Evolutionary conservation across 2,113 vertebrate species (phyloP), one percentile per base, ranked within the genome.

Genomic region (Thamnaconus septentrionalis): DNA sequence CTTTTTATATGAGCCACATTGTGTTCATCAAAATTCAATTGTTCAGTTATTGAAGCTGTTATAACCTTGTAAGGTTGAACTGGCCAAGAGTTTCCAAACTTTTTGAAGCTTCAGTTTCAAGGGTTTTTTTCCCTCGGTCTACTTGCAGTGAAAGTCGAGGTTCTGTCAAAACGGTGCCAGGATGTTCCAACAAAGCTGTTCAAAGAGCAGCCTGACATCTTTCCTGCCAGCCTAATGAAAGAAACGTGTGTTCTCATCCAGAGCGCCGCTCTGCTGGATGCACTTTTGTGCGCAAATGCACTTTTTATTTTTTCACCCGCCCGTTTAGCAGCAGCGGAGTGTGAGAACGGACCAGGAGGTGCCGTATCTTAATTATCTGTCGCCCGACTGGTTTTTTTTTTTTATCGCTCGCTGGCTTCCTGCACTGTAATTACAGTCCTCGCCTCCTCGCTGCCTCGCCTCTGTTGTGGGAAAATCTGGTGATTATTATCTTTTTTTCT

Each of bases 381-480:
- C 8, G 12, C 40, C 48, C 66, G 40, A 85, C 85, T 68, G 85
- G 72, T 31, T 31, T 31, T 31, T 31, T 31, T 31, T 80, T 78
- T 69, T 52, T 52, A 75, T 71, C 79, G 64, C 68, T 49, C 48
- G 41, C 59, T 52, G 43, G 60, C 76, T 84, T 79, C 74, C 76
- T 63, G 54, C 45, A 6, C 45, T 18, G 59, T 90, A 85, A 87
- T 87, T 78, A 76, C 69, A 79, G 68, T 41, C 58, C 7, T 71
- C 61, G 45, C 51, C 57, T 41, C 58, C 7, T 71, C 61, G 45
- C 51, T 57, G 18, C 54, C 49, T 47, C 1, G 9, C 52, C 69
- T 75, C 70, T 86, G 79, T 71, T 78, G 75, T 83, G 65, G 76
- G 54, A 75, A 79, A 55, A 46, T 48, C 56, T 80, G 58, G 42